Conservation (phyloP, 1,140 invertebrate species). For the Lethocerus indicus region DNA sequence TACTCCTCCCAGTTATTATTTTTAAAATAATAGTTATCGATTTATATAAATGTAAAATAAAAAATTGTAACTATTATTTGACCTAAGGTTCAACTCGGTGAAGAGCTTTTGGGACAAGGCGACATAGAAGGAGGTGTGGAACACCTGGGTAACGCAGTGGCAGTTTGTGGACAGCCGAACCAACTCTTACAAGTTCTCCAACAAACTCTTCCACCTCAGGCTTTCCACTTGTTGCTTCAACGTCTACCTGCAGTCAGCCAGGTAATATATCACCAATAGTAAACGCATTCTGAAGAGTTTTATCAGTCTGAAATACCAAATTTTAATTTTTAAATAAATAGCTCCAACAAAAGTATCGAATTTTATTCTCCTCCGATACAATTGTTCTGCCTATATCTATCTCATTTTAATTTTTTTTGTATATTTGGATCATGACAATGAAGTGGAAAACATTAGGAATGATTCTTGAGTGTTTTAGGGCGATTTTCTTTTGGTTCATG, state of each 20-base stretch:
- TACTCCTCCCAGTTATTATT: no score
- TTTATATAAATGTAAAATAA: no score
- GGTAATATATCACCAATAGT: slow-evolving; percentile 21
- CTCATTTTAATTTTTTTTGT: no score
- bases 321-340: not conserved
- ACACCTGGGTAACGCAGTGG: slow-evolving; percentile 84
- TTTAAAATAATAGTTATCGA: no score
- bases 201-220: slow-evolving; percentile 80
- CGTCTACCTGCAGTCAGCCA: slow-evolving; percentile 51
- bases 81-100: slow-evolving; percentile 63
- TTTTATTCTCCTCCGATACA: not conserved
- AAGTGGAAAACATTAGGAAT: no score
- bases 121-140: slow-evolving; percentile 82
- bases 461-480: no score
- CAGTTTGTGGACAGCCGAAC: slow-evolving; percentile 89
- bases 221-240: slow-evolving; percentile 74
- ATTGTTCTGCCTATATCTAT: not conserved
- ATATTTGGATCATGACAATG: no score
- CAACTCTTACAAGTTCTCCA: slow-evolving; percentile 83
- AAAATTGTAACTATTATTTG: slow-evolving; percentile 3
- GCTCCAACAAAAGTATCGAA: not conserved
- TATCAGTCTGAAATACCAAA: no score
- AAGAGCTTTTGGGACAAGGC: slow-evolving; percentile 70
- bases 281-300: no score
- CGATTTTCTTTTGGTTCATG: no score